Conservation (phyloP, 1,140 invertebrate species). For the Leptinotarsa lineolata region DNA sequence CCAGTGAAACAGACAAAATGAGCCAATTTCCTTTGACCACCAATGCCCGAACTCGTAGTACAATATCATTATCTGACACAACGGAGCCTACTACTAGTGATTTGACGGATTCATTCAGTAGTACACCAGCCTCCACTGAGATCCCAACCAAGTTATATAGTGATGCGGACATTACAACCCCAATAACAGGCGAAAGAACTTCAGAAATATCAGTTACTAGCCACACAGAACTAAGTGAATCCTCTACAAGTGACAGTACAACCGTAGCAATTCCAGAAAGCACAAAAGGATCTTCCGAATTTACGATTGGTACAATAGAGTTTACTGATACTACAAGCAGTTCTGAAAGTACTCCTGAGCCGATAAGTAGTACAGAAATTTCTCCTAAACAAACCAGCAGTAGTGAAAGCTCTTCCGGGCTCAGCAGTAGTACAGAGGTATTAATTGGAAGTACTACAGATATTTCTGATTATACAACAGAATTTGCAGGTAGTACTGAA, state of each 20-base stretch:
- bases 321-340: constrained; percentile 25
- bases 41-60: background rate
- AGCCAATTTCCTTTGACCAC: constrained; percentile 32
- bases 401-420: constrained; percentile 14
- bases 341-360: constrained; percentile 26
- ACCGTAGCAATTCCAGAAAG: constrained; percentile 31
- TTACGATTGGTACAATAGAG: constrained; percentile 10
- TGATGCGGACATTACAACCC: constrained; percentile 7
- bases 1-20: constrained; percentile 30
- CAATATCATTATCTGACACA: constrained; percentile 19
- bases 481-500: constrained; percentile 17
- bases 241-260: constrained; percentile 16
- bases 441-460: constrained; percentile 21
- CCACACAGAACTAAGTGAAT: constrained; percentile 28
- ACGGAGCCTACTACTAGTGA: constrained; percentile 10
- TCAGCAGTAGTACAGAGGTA: constrained; percentile 16
- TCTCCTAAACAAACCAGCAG: background rate
- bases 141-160: background rate
- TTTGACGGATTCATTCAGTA: constrained; percentile 8
- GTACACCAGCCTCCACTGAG: constrained; percentile 19
- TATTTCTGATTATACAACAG: constrained; percentile 14
- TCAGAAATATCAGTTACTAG: constrained; percentile 36
- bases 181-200: constrained; percentile 13
- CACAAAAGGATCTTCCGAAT: background rate
- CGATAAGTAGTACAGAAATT: constrained; percentile 15